Evolutionary conservation across 2,888 invertebrate species (phyloP).

Genomic region (Sinodicranocentrus sp.): DNA sequence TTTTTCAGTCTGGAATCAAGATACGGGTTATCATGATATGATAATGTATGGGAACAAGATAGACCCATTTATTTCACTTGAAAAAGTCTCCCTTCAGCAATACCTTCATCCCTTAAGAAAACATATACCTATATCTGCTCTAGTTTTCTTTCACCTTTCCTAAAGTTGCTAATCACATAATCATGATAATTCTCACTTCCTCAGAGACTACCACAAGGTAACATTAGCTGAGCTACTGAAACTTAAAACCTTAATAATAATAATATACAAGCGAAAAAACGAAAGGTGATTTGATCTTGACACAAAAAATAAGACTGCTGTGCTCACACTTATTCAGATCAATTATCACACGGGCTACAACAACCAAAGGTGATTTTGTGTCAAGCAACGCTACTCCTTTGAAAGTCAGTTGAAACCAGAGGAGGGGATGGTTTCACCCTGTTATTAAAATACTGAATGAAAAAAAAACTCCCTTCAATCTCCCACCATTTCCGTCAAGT

Average conservation of each 20-base stretch:
- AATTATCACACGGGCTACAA: too few species aligned
- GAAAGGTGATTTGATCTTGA: neutral
- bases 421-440: conserved; percentile 8
- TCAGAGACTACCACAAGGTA: conserved; percentile 13
- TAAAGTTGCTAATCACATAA: conserved; percentile 9
- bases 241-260: neutral
- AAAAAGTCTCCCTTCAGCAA: neutral
- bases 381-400: too few species aligned
- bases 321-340: too few species aligned
- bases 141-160: neutral
- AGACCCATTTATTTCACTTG: neutral
- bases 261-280: neutral
- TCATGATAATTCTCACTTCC: conserved; percentile 3
- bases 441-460: conserved; percentile 12
- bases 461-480: neutral
- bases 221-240: neutral
- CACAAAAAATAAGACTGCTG: neutral
- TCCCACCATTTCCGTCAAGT: conserved; percentile 44
- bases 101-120: neutral
- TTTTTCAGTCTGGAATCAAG: neutral
- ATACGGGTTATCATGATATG: conserved; percentile 20
- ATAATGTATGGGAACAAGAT: conserved; percentile 8
- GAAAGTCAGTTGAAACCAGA: neutral
- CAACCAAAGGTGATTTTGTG: too few species aligned
- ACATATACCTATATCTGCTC: neutral